Evolutionary conservation across 2,888 invertebrate genomes (phyloP).

Genomic region (Sinotaia quadrata): DNA sequence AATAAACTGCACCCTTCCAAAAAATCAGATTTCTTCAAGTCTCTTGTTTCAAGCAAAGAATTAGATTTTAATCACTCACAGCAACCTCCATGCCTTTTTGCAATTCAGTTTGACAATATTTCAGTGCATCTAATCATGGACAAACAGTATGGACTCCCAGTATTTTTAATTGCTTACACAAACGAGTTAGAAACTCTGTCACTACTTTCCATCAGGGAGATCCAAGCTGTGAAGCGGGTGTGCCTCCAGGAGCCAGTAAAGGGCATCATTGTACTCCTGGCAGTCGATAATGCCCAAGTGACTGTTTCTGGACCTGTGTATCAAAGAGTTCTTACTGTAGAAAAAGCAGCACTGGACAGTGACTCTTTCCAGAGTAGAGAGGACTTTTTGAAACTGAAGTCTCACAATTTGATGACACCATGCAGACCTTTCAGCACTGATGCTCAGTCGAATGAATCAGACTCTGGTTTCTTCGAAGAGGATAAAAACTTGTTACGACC

Average conservation of each 20-base stretch:
- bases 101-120: not conserved
- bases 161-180: not conserved
- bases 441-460: no score
- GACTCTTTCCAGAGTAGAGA: no score
- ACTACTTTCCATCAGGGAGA: not conserved
- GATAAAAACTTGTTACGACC: no score
- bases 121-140: not conserved
- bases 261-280: not conserved
- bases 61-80: no score
- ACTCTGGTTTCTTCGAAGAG: no score
- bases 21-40: no score
- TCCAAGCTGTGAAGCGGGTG: not conserved
- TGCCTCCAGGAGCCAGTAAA: not conserved
- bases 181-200: not conserved
- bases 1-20: no score
- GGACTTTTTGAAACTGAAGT: no score
- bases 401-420: no score
- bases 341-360: not conserved
- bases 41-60: no score
- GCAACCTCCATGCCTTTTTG: not conserved
- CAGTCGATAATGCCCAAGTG: not conserved
- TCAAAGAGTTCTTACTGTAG: not conserved
- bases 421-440: no score
- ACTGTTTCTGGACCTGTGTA: not conserved
- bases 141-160: not conserved